These are phyloP conservation scores for Atherix ibis DNA, from an alignment of 2,888 invertebrate species.

Conservation along the genomic window DNA sequence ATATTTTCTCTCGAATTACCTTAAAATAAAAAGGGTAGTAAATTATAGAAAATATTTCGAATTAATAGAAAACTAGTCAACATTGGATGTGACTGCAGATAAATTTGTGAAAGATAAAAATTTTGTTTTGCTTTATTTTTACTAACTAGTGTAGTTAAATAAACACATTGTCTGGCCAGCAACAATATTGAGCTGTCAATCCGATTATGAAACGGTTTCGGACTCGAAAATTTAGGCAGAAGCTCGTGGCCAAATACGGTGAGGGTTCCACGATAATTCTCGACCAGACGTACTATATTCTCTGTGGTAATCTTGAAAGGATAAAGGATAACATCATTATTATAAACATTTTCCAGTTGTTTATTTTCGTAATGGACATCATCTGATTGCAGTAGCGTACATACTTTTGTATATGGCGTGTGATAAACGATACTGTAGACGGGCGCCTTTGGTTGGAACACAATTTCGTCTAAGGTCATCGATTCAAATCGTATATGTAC, in stretches of 20 bases:
- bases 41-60: neutral
- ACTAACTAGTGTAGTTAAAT: slow-evolving; percentile 50
- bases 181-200: slow-evolving; percentile 51
- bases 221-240: slow-evolving; percentile 47
- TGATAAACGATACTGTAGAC: slow-evolving; percentile 48
- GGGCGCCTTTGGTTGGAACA: slow-evolving; percentile 55
- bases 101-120: slow-evolving; percentile 1
- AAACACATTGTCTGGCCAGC: slow-evolving; percentile 48
- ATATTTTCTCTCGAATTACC: slow-evolving; percentile 59
- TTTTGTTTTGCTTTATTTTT: too few relatives aligned
- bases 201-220: slow-evolving; percentile 51
- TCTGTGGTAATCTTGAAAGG: slow-evolving; percentile 37
- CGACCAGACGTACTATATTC: slow-evolving; percentile 38
- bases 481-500: slow-evolving; percentile 56
- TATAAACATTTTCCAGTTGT: too few relatives aligned
- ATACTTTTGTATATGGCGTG: slow-evolving; percentile 43
- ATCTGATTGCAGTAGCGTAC: too few relatives aligned
- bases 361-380: too few relatives aligned
- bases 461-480: slow-evolving; percentile 38
- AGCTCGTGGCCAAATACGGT: slow-evolving; percentile 50
- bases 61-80: too few relatives aligned
- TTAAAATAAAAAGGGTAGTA: slow-evolving; percentile 19
- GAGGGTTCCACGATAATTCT: slow-evolving; percentile 45
- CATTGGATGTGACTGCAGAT: too few relatives aligned
- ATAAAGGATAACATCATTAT: too few relatives aligned